These are phyloP conservation scores for Neodon shergylaensis DNA, from an alignment of 2,113 vertebrate species.

Conservation along the genomic window DNA sequence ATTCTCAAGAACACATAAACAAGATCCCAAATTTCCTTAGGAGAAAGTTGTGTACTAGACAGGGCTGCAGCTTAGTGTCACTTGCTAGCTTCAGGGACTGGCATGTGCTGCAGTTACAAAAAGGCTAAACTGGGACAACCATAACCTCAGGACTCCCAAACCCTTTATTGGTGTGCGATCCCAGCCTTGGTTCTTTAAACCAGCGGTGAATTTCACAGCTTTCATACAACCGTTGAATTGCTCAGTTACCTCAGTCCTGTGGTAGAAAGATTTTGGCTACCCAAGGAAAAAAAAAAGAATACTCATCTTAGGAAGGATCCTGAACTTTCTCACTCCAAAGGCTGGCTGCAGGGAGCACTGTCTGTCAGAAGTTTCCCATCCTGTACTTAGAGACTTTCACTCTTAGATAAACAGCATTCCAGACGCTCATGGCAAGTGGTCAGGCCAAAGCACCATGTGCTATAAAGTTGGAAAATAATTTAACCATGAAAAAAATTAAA, in stretches of 20 bases:
- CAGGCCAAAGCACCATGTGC: not conserved
- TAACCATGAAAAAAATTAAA: not conserved
- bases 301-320: no score
- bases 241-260: no score
- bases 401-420: not conserved
- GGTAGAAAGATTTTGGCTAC: no score
- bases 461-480: not conserved
- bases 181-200: not conserved
- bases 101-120: not conserved
- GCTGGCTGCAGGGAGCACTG: no score
- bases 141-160: not conserved
- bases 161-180: not conserved
- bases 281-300: no score
- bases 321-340: no score
- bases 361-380: no score
- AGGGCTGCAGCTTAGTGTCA: not conserved
- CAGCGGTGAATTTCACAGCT: not conserved
- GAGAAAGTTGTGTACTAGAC: not conserved
- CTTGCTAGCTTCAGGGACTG: not conserved
- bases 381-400: no score
- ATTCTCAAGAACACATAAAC: not conserved
- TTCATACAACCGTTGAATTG: no score
- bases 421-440: not conserved
- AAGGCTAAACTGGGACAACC: not conserved
- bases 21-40: not conserved